Conservation (phyloP, 2,113 vertebrate genomes). For the Neodontobutis hainanensis region DNA sequence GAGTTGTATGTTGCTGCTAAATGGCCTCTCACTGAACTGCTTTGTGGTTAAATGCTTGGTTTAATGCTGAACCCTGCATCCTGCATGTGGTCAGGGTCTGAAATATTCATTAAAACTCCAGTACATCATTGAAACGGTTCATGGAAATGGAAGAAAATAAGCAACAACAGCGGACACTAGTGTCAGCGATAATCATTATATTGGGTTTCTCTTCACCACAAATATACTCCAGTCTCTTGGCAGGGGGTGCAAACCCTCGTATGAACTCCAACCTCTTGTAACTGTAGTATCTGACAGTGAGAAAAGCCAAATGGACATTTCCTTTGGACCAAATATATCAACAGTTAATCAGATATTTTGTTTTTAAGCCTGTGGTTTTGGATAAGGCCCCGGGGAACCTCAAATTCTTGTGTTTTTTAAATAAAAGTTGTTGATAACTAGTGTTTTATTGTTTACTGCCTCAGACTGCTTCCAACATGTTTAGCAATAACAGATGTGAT, state of each 20-base stretch:
- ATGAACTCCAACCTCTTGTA: slow-evolving; percentile 29
- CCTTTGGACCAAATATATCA: slow-evolving; percentile 17
- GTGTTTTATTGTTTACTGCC: slow-evolving; percentile 13
- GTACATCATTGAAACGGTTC: slow-evolving; percentile 26
- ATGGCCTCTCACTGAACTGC: slow-evolving; percentile 28
- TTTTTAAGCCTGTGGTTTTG: slow-evolving; percentile 3
- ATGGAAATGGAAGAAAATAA: slow-evolving; percentile 16
- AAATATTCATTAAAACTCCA: slow-evolving; percentile 30
- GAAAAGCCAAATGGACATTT: slow-evolving; percentile 28
- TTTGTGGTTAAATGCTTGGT: slow-evolving; percentile 33
- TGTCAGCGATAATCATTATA: slow-evolving; percentile 49
- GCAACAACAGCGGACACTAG: slow-evolving; percentile 22
- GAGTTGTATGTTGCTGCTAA: slow-evolving; percentile 29
- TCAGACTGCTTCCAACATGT: slow-evolving; percentile 10
- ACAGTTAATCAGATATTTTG: slow-evolving; percentile 20
- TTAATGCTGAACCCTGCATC: slow-evolving; percentile 39
- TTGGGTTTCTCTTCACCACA: slow-evolving; percentile 48
- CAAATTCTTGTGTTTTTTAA: slow-evolving; percentile 22
- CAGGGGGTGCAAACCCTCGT: slow-evolving; percentile 1
- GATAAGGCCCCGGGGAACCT: background rate
- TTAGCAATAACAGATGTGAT: slow-evolving; percentile 62
- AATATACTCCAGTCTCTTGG: slow-evolving; percentile 20
- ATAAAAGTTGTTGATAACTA: slow-evolving; percentile 30
- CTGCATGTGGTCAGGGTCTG: slow-evolving; percentile 44
- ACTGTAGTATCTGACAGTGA: slow-evolving; percentile 22